A percentile compares a stretch with the other conserved stretches of the same genome.
Conservation (phyloP, 2,113 vertebrate genomes). For the Trachemys scripta region DNA sequence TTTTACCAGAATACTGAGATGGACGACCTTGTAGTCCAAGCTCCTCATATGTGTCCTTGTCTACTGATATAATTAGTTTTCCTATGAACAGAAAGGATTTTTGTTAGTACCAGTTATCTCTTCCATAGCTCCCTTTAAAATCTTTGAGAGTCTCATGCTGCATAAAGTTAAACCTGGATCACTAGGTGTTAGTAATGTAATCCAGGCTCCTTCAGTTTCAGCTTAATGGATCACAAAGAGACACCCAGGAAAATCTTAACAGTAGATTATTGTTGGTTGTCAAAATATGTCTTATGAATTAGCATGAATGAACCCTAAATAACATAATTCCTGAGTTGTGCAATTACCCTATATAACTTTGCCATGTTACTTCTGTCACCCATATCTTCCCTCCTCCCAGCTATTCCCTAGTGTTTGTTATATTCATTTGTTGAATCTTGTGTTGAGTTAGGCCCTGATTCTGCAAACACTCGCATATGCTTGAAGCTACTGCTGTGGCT, state of each 20-base stretch:
- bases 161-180: background rate
- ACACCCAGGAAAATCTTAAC: background rate
- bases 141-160: background rate
- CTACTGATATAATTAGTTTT: slow-evolving; percentile 89
- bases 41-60: slow-evolving; percentile 93
- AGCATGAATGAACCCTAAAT: background rate
- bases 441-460: background rate
- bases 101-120: slow-evolving; percentile 4
- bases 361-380: background rate
- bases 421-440: background rate
- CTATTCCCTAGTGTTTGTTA: background rate
- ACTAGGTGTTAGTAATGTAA: background rate
- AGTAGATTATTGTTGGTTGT: background rate
- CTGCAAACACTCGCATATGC: background rate
- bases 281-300: background rate
- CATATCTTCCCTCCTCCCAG: background rate
- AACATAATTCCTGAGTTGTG: background rate
- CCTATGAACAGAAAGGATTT: slow-evolving; percentile 77
- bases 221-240: slow-evolving; percentile 10
- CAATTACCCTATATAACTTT: background rate
- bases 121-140: background rate
- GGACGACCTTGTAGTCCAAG: slow-evolving; percentile 90
- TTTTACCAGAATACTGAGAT: slow-evolving; percentile 87
- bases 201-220: background rate
- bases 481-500: no score